These are phyloP conservation scores for Tuberolachnus salignus DNA, from an alignment of 2,888 invertebrate genomes.

Conservation along the genomic window DNA sequence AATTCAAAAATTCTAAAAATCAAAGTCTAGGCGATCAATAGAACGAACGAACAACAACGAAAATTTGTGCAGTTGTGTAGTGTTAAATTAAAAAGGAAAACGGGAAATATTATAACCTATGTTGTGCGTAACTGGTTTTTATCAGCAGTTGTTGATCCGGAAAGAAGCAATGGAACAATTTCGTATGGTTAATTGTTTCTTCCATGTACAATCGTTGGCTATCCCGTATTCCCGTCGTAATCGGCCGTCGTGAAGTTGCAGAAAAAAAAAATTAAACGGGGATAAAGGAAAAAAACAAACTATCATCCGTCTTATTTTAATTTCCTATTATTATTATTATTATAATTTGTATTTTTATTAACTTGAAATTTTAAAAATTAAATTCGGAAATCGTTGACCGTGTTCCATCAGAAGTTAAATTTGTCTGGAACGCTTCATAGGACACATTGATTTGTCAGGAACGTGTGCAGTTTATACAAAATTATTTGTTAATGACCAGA, in stretches of 20 bases:
- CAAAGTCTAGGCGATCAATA: neutral
- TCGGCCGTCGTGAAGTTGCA: constrained; percentile 55
- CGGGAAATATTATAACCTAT: neutral
- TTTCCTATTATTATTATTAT: constrained; percentile 28
- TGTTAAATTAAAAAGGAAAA: neutral
- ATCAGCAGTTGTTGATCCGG: neutral
- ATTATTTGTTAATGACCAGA: constrained; percentile 48
- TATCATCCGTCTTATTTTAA: constrained; percentile 28
- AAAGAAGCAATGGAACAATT: neutral
- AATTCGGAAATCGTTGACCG: neutral
- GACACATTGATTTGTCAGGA: neutral
- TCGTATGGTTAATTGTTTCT: neutral
- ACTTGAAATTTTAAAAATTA: neutral
- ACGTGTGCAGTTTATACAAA: neutral
- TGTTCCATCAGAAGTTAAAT: neutral
- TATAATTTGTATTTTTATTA: constrained; percentile 21
- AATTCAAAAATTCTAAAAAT: constrained; percentile 1
- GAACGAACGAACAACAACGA: neutral
- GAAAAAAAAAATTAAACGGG: constrained; percentile 37
- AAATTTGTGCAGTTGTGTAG: neutral
- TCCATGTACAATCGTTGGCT: constrained; percentile 49
- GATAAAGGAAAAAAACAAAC: constrained; percentile 41
- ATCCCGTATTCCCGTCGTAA: constrained; percentile 35
- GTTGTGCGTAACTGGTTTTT: constrained; percentile 14
- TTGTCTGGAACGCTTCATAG: neutral